phyloP scores from a whole-genome alignment of 2,797 vertebrate species.

The Lacerta bilineata region DNA sequence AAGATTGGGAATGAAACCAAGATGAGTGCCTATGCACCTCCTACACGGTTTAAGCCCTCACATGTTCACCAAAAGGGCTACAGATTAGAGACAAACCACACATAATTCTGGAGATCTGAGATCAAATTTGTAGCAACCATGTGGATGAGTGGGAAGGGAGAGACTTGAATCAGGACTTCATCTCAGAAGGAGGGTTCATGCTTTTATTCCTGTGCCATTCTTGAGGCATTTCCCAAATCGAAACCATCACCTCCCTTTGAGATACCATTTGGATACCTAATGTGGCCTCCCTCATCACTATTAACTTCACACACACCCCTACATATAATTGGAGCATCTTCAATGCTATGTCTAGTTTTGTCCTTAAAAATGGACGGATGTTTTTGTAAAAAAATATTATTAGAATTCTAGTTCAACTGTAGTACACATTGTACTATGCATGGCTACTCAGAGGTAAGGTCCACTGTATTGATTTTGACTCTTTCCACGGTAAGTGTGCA shows the following conservation, averaged over 20 bases:
- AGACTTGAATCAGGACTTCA: not conserved
- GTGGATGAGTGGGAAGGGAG: not conserved
- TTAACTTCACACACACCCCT: not conserved
- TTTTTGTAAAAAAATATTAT: not conserved
- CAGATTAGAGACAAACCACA: not conserved
- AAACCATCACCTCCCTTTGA: not conserved
- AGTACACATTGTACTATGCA: too few relatives aligned
- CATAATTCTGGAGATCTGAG: not conserved
- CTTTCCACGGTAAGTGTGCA: conserved; percentile 25
- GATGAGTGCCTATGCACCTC: too few relatives aligned
- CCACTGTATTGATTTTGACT: not conserved
- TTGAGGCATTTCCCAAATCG: not conserved
- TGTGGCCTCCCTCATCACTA: not conserved
- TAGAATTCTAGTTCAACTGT: too few relatives aligned
- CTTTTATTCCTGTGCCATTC: not conserved
- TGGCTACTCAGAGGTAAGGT: not conserved
- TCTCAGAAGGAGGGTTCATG: not conserved
- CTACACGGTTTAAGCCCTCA: too few relatives aligned
- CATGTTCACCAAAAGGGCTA: not conserved
- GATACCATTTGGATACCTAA: not conserved
- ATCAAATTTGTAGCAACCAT: not conserved
- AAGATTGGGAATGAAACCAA: too few relatives aligned
- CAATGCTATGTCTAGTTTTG: not conserved
- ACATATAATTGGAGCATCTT: too few relatives aligned
- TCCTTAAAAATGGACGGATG: not conserved